Evolutionary conservation across 1,140 invertebrate species (phyloP).

Genomic region (Conus ventricosus): DNA sequence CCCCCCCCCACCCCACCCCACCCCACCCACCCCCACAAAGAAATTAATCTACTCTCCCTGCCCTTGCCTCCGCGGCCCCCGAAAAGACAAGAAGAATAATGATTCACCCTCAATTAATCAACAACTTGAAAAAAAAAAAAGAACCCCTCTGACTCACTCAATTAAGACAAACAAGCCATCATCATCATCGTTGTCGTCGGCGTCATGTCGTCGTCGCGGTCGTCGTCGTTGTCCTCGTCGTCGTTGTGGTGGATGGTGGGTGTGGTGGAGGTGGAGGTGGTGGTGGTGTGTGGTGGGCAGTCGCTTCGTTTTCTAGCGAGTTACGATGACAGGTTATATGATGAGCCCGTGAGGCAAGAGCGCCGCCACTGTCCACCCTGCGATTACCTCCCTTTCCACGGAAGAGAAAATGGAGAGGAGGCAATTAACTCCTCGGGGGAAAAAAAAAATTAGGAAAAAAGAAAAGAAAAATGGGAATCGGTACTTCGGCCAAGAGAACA

Average conservation of each 20-base stretch:
- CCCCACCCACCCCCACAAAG: not conserved
- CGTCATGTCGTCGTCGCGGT: too few relatives aligned
- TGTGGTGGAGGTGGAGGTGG: too few relatives aligned
- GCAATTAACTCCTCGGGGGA: not conserved
- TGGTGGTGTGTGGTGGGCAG: not conserved
- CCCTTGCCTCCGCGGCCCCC: too few relatives aligned
- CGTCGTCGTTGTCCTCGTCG: too few relatives aligned
- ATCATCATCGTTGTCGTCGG: not conserved
- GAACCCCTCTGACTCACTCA: not conserved
- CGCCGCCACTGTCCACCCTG: not conserved
- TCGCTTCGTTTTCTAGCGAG: not conserved
- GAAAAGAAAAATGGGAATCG: not conserved
- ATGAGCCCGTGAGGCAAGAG: not conserved
- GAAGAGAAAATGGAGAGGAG: not conserved
- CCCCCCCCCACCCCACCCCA: too few relatives aligned
- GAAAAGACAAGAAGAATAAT: not conserved
- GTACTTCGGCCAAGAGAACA: too few relatives aligned
- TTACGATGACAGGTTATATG: conserved; percentile 27
- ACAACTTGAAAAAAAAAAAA: not conserved
- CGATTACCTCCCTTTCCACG: not conserved
- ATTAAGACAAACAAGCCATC: not conserved
- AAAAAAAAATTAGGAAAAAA: too few relatives aligned
- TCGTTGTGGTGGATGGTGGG: not conserved
- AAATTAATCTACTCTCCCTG: not conserved
- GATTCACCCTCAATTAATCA: conserved; percentile 27